Conservation (phyloP, 2,113 vertebrate species). For the Hassar affinis region DNA sequence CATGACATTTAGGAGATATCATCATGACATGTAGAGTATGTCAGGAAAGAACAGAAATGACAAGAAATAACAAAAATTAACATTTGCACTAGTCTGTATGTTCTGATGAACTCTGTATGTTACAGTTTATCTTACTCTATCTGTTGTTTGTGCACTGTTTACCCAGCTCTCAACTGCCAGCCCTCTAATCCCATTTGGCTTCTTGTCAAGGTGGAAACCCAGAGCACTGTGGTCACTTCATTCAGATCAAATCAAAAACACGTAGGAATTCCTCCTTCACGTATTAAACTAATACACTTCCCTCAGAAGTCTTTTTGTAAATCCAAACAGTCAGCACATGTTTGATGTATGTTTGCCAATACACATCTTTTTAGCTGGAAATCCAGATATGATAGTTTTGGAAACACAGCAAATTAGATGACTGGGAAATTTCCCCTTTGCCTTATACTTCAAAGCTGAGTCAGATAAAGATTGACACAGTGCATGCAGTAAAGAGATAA, state of each 20-base stretch:
- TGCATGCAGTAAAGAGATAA: slow-evolving; percentile 29
- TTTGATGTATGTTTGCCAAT: not conserved
- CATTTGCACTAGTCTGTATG: not conserved
- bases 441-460: not conserved
- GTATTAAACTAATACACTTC: not conserved
- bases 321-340: not conserved
- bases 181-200: not conserved
- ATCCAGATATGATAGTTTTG: not conserved
- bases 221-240: not conserved
- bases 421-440: not conserved
- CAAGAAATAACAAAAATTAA: not conserved
- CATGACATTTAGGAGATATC: not conserved
- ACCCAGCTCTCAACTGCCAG: not conserved
- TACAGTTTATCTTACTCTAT: not conserved
- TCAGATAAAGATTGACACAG: slow-evolving; percentile 24
- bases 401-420: not conserved
- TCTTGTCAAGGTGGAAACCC: not conserved
- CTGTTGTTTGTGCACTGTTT: slow-evolving; percentile 13
- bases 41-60: not conserved
- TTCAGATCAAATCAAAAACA: not conserved
- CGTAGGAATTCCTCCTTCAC: not conserved
- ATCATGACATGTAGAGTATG: not conserved
- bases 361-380: not conserved
- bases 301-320: not conserved
- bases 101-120: not conserved